Base-by-base conservation (phyloP, 35 echinoderm and acorn worm species). In the Ptychodera flava region DNA sequence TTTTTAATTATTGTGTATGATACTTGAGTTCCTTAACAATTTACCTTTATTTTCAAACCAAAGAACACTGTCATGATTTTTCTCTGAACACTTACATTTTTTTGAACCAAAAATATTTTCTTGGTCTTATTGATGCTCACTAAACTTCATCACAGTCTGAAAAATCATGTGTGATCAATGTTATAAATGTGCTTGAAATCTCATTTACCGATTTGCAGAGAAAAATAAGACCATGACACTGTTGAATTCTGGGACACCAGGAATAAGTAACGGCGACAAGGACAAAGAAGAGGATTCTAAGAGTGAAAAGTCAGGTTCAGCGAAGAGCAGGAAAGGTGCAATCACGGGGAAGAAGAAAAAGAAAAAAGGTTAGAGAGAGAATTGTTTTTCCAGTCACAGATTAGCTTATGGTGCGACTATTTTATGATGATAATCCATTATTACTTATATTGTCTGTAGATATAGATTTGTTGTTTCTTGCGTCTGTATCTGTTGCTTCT, bases 281-380 rank as follows among this genome's bases (percentile, higher is more conserved):
- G 76, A 90, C 38, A 84, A 82, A 31, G 79, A 94, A 52, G 83
- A 79, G 12, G 80, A 83, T 0, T 6, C 45, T 12, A 64, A 64
- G 45, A 64, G 45, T 64, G 79, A 88, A 34, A 97, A 97, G 38
- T 91, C 91, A 38, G 85, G 85, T 1, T 97, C 95, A 86, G 91
- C 95, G 33, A 97, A 91, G 86, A 97, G 95, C 38, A 86, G 89
- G 1, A 93, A 91, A 89, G 76, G 89, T 32, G 86, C 86, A 1
- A 90, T 93, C 78, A 87, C 86, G 30, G 45, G 45, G 45, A 91
- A 93, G 77, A 92, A 95, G 77, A 91, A 91, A 38, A 91, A 91
- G 83, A 97, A 93, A 33, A 97, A 93, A 89, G 91, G 91, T 97
- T 64, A 79, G 75, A 6, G 35, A 30, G 28, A 34, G 28, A 28